These are phyloP conservation scores for Aviceda subcristata DNA, from an alignment of 2,113 vertebrate species.

Conservation along the genomic window DNA sequence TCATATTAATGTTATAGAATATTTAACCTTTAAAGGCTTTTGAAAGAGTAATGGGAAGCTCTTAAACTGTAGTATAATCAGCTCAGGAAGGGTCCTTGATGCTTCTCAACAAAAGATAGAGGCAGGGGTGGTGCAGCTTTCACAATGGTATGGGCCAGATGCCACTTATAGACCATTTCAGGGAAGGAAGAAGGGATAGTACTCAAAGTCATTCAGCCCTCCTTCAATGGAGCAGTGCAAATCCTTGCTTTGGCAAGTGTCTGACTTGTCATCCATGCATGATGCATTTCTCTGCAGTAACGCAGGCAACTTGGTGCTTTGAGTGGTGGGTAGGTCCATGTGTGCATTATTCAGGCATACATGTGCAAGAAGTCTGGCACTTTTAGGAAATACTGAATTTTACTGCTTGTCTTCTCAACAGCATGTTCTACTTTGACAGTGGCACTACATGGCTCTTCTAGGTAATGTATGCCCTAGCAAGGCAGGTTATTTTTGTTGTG, in stretches of 20 bases:
- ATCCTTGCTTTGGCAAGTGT: not conserved
- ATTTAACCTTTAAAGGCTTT: not conserved
- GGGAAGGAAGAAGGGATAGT: not conserved
- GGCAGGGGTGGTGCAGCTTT: not conserved
- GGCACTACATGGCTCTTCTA: not conserved
- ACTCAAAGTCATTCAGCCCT: not conserved
- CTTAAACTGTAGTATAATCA: not conserved
- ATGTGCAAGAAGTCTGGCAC: accelerated
- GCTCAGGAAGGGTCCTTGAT: not conserved
- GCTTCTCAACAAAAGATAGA: not conserved
- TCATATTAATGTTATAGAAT: not conserved
- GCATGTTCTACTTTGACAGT: not conserved
- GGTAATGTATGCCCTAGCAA: not conserved
- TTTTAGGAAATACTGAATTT: not conserved
- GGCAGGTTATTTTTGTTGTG: not conserved
- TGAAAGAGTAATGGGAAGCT: not conserved
- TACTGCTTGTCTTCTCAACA: not conserved
- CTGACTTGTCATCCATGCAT: not conserved
- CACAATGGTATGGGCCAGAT: accelerated
- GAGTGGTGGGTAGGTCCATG: not conserved
- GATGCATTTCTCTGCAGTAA: not conserved
- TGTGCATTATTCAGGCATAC: accelerated
- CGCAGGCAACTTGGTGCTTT: not conserved
- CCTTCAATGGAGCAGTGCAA: not conserved
- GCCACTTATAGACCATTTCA: not conserved